Conservation (phyloP, 37 sponge, comb jelly and placozoan genomes). For the Halisarca cf. caerulea region DNA sequence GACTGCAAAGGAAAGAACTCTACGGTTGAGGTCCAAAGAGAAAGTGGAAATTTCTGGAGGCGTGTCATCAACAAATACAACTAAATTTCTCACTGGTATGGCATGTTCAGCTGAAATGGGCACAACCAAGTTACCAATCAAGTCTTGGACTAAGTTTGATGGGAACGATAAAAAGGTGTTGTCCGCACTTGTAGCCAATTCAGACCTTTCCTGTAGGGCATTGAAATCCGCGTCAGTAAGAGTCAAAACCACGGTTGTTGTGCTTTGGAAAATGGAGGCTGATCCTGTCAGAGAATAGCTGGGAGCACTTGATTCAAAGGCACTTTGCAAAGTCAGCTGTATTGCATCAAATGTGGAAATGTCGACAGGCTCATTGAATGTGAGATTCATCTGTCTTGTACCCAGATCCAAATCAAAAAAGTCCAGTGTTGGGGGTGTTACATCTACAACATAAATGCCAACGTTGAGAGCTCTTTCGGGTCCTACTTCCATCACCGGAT, state of each 20-base stretch:
- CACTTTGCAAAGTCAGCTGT: constrained; percentile 72
- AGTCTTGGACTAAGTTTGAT: constrained; percentile 48
- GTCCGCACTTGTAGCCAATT: constrained; percentile 59
- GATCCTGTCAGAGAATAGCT: constrained; percentile 63
- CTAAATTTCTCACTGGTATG: constrained; percentile 50
- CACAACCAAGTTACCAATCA: constrained; percentile 64
- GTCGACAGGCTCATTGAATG: constrained; percentile 84
- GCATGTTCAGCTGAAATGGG: constrained; percentile 71
- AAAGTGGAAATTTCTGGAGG: constrained; percentile 52
- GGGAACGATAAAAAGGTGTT: constrained; percentile 75
- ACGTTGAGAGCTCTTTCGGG: constrained; percentile 34
- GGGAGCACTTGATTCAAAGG: not conserved
- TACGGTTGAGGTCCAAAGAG: constrained; percentile 46
- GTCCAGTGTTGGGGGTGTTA: constrained; percentile 59
- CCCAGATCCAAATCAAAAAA: constrained; percentile 69
- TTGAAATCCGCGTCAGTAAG: constrained; percentile 71
- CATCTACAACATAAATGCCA: constrained; percentile 46
- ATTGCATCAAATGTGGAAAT: constrained; percentile 56
- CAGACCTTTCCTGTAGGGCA: constrained; percentile 59
- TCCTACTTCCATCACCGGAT: constrained; percentile 51
- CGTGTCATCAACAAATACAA: constrained; percentile 40
- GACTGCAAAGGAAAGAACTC: constrained; percentile 62
- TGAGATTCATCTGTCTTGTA: constrained; percentile 59
- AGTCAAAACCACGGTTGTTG: constrained; percentile 38
- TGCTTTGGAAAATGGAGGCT: constrained; percentile 21